Base-by-base conservation (phyloP, 2,113 vertebrate species). In the Chrysochloris asiatica region DNA sequence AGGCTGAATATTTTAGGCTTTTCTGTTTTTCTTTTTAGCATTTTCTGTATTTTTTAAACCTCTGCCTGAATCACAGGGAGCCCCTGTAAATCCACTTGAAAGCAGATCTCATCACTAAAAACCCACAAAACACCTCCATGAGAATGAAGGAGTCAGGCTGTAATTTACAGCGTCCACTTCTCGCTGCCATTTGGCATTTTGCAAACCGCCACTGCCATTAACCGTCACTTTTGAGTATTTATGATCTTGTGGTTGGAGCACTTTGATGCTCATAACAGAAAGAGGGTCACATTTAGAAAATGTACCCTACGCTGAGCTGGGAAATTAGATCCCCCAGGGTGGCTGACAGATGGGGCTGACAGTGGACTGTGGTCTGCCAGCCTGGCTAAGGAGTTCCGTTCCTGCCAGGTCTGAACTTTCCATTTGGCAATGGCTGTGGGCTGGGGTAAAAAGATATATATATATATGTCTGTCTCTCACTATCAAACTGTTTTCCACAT, bases 41-140 rank as follows among this genome's bases (percentile, higher is more conserved):
- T 93, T 77, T 71, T 36, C 93, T 73, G 24, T 69, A 69, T 84
- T 91, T 92, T 93, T 93, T 47, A 92, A 63, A 93, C 72, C 77
- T 82, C 72, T 67, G 30, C 48, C 59, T 48, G 86, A 93, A 87
- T 96, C 96, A 94, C 43, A 16, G 93, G 71, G 92, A 97, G 92
- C 90, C 93, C 94, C 63, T 93, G 86, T 92, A 92, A 97, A 96
- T 96, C 97, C 96, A 86, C 95, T 97, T 88, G 91, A 56, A 47
- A 96, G 90, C 81, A 93, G 80, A 86, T 92, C 69, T 91, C 63
- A 88, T 93, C 92, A 79, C 89, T 95, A 52, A 93, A 96, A 95
- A 77, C 89, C 86, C 87, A 96, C 93, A 83, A 47, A 97, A 96
- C 94, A 91, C 84, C 88, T 92, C 86, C 8, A 47, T 61, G 93